Conservation (phyloP, 2,888 invertebrate species). For the Nomada ruficornis region DNA sequence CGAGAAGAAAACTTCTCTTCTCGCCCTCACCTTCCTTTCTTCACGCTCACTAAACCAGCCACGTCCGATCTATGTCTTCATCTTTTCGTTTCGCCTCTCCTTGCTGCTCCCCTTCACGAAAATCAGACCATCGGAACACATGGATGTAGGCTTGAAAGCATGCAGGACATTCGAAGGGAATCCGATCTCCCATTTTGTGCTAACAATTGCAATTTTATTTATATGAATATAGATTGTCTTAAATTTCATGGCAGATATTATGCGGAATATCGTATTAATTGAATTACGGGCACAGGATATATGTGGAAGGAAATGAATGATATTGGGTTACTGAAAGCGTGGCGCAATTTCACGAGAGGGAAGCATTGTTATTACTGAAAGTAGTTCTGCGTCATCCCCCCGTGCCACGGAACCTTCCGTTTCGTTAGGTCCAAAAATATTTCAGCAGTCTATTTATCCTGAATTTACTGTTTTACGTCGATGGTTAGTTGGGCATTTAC, state of each 20-base stretch:
- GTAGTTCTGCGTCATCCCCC: slow-evolving; percentile 18
- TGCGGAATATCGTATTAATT: background rate
- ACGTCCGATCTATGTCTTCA: slow-evolving; percentile 43
- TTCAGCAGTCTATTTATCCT: slow-evolving; percentile 43
- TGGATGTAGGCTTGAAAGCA: slow-evolving; percentile 16
- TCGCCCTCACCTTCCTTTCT: slow-evolving; percentile 32
- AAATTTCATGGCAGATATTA: background rate
- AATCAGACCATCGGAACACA: background rate
- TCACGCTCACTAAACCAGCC: slow-evolving; percentile 20
- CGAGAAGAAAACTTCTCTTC: slow-evolving; percentile 41
- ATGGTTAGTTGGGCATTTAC: slow-evolving; percentile 32
- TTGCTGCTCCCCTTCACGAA: slow-evolving; percentile 7
- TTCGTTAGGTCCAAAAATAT: slow-evolving; percentile 38
- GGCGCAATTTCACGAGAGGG: background rate
- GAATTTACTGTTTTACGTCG: slow-evolving; percentile 48
- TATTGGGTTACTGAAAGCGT: background rate
- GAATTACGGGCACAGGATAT: background rate
- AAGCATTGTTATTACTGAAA: slow-evolving; percentile 29
- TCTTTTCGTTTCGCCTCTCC: slow-evolving; percentile 28
- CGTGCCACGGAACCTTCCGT: slow-evolving; percentile 29
- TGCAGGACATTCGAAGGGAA: slow-evolving; percentile 30
- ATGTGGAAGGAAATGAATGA: background rate
- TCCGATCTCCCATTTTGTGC: background rate
- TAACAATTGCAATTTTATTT: slow-evolving; percentile 5
- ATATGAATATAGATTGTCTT: background rate